phyloP scores from a whole-genome alignment of 2,113 vertebrate genomes.

The Cyanoliseus patagonus region DNA sequence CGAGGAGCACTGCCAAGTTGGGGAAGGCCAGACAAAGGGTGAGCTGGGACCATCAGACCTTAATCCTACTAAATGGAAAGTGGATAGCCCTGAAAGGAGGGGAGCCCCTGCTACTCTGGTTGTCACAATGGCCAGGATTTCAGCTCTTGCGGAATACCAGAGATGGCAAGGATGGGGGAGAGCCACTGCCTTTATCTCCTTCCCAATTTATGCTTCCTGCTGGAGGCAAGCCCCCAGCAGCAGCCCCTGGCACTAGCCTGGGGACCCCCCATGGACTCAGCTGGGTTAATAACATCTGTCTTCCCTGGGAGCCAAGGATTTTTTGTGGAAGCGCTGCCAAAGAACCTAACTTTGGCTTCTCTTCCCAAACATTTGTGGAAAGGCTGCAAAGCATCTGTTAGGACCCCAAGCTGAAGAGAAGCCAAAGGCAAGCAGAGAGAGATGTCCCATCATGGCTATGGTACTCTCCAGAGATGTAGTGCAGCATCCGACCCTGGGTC shows the following conservation, averaged over 20 bases:
- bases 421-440: neutral
- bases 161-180: neutral
- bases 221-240: neutral
- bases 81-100: neutral
- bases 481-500: neutral
- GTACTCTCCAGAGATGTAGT: neutral
- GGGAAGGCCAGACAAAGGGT: neutral
- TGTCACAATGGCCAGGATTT: neutral
- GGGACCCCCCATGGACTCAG: neutral
- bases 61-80: neutral
- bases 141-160: neutral
- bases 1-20: neutral
- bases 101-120: neutral
- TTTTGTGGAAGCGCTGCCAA: constrained; percentile 40
- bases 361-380: constrained; percentile 51
- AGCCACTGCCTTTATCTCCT: neutral
- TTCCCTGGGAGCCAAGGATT: constrained; percentile 17
- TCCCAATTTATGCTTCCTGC: neutral
- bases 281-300: constrained; percentile 2
- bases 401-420: neutral
- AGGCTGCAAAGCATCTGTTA: constrained; percentile 48
- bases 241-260: constrained; percentile 3
- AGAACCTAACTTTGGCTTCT: constrained; percentile 45
- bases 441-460: neutral
- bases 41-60: fast-evolving